Evolutionary conservation across 2,797 vertebrate genomes (phyloP).

Genomic region (Gephyroberyx darwinii): DNA sequence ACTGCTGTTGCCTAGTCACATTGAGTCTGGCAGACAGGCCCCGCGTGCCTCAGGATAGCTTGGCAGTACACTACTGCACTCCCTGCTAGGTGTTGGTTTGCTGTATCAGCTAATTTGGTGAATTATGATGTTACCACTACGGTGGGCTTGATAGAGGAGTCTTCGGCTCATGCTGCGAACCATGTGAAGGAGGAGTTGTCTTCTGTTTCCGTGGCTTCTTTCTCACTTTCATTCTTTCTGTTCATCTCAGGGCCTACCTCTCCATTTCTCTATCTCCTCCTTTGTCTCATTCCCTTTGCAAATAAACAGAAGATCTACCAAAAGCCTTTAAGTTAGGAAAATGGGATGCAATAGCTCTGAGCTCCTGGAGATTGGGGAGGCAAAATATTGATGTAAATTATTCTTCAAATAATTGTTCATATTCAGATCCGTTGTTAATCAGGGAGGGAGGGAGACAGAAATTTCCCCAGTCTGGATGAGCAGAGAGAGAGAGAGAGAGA

Average conservation of each 20-base stretch:
- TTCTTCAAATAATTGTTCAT: slow-evolving; percentile 68
- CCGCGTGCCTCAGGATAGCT: slow-evolving; percentile 13
- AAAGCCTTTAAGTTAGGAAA: slow-evolving; percentile 28
- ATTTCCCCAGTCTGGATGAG: slow-evolving; percentile 35
- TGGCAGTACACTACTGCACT: not conserved
- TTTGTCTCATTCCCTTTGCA: slow-evolving; percentile 1
- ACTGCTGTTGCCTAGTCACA: slow-evolving; percentile 10
- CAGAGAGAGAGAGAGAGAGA: slow-evolving; percentile 3
- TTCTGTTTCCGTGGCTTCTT: not conserved
- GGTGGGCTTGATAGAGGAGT: slow-evolving; percentile 1
- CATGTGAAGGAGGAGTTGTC: not conserved
- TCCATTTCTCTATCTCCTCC: not conserved
- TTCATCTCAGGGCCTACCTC: not conserved
- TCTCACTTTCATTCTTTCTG: not conserved
- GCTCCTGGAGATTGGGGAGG: slow-evolving; percentile 49
- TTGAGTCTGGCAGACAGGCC: slow-evolving; percentile 17
- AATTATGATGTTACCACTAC: slow-evolving; percentile 20
- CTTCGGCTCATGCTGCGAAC: slow-evolving; percentile 13
- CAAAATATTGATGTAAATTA: slow-evolving; percentile 61
- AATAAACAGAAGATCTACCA: slow-evolving; percentile 1
- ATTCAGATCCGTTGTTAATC: slow-evolving; percentile 73
- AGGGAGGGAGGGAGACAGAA: slow-evolving; percentile 39
- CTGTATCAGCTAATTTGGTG: slow-evolving; percentile 25
- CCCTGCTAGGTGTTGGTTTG: slow-evolving; percentile 25
- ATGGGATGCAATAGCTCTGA: slow-evolving; percentile 20